phyloP scores from a whole-genome alignment of 2,797 vertebrate species.

The Protosalanx chinensis region DNA sequence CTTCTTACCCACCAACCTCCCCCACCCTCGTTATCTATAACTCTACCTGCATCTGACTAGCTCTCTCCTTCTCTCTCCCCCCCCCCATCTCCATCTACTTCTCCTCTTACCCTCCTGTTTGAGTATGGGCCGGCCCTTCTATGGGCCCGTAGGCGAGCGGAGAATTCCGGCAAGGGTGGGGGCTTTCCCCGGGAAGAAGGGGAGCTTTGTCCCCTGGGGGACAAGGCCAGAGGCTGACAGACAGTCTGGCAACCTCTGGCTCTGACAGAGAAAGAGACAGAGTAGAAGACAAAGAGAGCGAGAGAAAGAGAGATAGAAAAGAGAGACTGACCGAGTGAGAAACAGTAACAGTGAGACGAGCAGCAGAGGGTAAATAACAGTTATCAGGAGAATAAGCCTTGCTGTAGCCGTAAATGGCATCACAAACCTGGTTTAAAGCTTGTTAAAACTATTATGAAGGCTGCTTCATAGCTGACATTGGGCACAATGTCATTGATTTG shows the following conservation, averaged over 20 bases:
- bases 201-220: constrained; percentile 75
- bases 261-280: constrained; percentile 37
- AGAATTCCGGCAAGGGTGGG: constrained; percentile 73
- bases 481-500: too few relatives aligned
- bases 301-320: constrained; percentile 19
- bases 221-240: constrained; percentile 68
- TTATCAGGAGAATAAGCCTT: too few relatives aligned
- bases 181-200: constrained; percentile 80
- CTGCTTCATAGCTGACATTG: too few relatives aligned
- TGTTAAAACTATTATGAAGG: too few relatives aligned
- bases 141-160: constrained; percentile 64
- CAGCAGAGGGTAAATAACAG: too few relatives aligned
- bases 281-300: constrained; percentile 25
- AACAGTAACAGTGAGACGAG: too few relatives aligned
- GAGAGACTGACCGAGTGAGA: too few relatives aligned
- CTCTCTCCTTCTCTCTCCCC: constrained; percentile 28
- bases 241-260: constrained; percentile 67
- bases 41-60: constrained; percentile 14
- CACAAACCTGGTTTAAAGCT: too few relatives aligned
- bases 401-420: too few relatives aligned
- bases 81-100: constrained; percentile 21
- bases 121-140: background rate
- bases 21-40: constrained; percentile 25
- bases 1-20: constrained; percentile 28
- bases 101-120: background rate